Evolutionary conservation across 2,113 vertebrate species (phyloP).

Genomic region (Numida meleagris): DNA sequence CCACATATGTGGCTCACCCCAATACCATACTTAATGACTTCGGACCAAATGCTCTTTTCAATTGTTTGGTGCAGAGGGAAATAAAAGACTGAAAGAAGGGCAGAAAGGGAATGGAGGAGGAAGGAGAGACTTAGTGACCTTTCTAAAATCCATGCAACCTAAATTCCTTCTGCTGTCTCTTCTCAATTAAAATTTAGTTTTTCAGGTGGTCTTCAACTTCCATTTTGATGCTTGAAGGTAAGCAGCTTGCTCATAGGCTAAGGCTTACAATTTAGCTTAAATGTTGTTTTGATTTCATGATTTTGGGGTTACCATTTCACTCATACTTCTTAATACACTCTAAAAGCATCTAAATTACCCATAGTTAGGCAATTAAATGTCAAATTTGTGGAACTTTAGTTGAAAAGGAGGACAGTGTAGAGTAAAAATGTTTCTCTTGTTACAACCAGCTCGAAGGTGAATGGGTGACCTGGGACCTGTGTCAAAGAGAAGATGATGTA

Average conservation of each 20-base stretch:
- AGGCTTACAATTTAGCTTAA: background rate
- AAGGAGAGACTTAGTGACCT: background rate
- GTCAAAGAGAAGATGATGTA: background rate
- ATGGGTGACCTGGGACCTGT: no score
- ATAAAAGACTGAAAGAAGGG: conserved; percentile 38
- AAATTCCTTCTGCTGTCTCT: background rate
- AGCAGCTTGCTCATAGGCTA: background rate
- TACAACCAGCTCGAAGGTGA: background rate
- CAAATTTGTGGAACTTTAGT: background rate
- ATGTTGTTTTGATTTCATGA: background rate
- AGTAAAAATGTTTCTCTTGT: background rate
- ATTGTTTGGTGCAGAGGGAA: conserved; percentile 34
- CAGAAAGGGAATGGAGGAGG: background rate
- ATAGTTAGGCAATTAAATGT: background rate
- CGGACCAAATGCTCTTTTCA: conserved; percentile 55
- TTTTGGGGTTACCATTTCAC: background rate
- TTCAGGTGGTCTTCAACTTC: background rate
- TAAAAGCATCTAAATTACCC: background rate
- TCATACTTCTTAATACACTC: background rate
- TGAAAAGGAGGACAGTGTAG: background rate
- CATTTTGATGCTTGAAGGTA: background rate
- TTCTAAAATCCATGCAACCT: conserved; percentile 23
- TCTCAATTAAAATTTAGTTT: background rate
- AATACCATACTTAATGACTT: conserved; percentile 59
- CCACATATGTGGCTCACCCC: conserved; percentile 50